Conservation (phyloP, 2,888 invertebrate genomes). For the Anoplius nigerrimus region DNA sequence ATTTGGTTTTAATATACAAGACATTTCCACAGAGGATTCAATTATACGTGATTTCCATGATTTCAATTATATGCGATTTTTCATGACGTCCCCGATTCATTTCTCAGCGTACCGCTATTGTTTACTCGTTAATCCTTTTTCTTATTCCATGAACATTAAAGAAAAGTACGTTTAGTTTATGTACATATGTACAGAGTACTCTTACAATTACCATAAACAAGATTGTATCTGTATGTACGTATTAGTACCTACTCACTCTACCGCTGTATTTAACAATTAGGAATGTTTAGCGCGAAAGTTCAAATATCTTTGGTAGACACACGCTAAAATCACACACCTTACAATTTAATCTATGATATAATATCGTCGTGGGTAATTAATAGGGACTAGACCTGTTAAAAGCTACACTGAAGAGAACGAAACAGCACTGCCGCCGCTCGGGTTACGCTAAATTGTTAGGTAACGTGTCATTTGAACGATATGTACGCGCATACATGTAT, state of each 20-base stretch:
- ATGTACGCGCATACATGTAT: neutral
- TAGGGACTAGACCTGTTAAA: slow-evolving; percentile 67
- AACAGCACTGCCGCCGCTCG: slow-evolving; percentile 15
- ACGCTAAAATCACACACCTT: slow-evolving; percentile 49
- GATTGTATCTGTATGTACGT: slow-evolving; percentile 31
- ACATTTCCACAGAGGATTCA: slow-evolving; percentile 25
- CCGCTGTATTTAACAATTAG: slow-evolving; percentile 59
- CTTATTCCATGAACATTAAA: slow-evolving; percentile 50
- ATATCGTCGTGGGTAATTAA: slow-evolving; percentile 55
- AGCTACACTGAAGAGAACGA: slow-evolving; percentile 49
- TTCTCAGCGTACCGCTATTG: slow-evolving; percentile 25
- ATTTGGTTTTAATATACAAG: slow-evolving; percentile 19
- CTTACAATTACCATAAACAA: slow-evolving; percentile 42
- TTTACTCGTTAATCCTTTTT: slow-evolving; percentile 27
- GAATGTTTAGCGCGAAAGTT: slow-evolving; percentile 58
- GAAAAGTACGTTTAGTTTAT: slow-evolving; percentile 56
- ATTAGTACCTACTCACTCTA: slow-evolving; percentile 34
- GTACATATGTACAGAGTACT: slow-evolving; percentile 67
- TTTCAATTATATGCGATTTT: neutral
- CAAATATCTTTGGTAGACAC: slow-evolving; percentile 53
- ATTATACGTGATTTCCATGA: slow-evolving; percentile 18
- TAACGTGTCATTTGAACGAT: neutral
- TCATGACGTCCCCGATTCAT: slow-evolving; percentile 17
- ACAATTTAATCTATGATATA: slow-evolving; percentile 52
- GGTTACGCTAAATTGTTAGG: neutral